These are phyloP conservation scores for Delichon dasypus DNA, from an alignment of 2,797 vertebrate genomes.

Conservation along the genomic window DNA sequence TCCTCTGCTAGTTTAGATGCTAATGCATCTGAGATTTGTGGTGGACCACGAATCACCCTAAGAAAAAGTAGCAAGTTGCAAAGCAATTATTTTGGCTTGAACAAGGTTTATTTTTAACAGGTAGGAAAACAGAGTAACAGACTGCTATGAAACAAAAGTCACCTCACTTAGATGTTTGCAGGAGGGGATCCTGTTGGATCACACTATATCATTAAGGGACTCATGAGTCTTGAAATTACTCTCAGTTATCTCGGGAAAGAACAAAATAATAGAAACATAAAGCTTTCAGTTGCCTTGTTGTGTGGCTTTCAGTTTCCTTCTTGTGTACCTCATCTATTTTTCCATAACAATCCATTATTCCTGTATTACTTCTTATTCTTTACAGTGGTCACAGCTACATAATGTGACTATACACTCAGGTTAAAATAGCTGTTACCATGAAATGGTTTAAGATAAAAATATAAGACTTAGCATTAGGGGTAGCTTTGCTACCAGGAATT, in stretches of 20 bases:
- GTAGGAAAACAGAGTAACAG: background rate
- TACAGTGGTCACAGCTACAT: background rate
- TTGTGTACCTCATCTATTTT: background rate
- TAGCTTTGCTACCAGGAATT: background rate
- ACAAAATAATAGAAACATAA: background rate
- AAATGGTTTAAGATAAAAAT: background rate
- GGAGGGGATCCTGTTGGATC: fast-evolving
- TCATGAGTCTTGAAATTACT: background rate
- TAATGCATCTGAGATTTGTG: background rate
- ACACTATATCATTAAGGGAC: background rate
- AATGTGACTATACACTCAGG: background rate
- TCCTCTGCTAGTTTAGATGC: background rate
- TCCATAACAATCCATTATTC: background rate
- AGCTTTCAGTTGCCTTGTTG: background rate
- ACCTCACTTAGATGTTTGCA: background rate
- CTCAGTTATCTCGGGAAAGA: background rate
- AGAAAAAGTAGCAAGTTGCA: background rate
- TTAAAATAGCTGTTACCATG: background rate
- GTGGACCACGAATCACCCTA: background rate
- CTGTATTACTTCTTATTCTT: background rate
- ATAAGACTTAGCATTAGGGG: background rate
- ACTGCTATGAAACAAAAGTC: background rate
- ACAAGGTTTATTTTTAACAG: background rate
- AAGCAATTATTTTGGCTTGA: background rate
- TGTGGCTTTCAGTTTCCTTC: background rate